Percentiles rank a stretch among this genome's conserved stretches.
Evolutionary conservation across 1,140 invertebrate genomes (phyloP).

Genomic region (Megalopta genalis): DNA sequence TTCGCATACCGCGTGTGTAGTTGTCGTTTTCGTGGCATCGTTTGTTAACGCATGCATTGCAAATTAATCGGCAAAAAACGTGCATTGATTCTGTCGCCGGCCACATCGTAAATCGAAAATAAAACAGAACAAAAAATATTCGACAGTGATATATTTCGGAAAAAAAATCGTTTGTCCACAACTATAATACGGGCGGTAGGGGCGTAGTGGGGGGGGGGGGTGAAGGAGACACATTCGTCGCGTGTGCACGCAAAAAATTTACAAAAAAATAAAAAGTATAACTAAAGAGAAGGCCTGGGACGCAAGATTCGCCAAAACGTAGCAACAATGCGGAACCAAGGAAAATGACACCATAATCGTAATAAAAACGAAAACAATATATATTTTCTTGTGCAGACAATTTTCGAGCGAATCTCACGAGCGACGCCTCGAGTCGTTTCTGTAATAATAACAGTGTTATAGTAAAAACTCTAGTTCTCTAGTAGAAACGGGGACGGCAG

Average conservation of each 20-base stretch:
- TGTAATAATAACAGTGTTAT: conserved; percentile 39
- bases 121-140: conserved; percentile 8
- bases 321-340: background rate
- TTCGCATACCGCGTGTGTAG: background rate
- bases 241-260: conserved; percentile 11
- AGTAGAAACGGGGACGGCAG: no score
- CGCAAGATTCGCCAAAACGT: conserved; percentile 33
- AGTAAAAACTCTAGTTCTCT: conserved; percentile 11
- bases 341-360: background rate
- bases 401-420: conserved; percentile 21
- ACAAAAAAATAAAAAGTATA: conserved; percentile 36
- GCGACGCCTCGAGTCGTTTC: conserved; percentile 14
- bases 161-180: conserved; percentile 11
- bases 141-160: background rate
- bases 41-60: background rate
- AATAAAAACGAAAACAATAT: conserved; percentile 25
- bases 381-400: background rate
- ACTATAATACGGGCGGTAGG: background rate
- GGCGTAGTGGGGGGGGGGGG: background rate
- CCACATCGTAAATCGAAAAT: background rate
- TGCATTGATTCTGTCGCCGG: no score
- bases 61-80: no score
- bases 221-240: background rate
- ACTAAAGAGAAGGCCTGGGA: conserved; percentile 32
- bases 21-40: conserved; percentile 18